Percentiles rank a stretch among this genome's conserved stretches.
Conservation (phyloP, 2,797 vertebrate genomes). For the Peromyscus eremicus region DNA sequence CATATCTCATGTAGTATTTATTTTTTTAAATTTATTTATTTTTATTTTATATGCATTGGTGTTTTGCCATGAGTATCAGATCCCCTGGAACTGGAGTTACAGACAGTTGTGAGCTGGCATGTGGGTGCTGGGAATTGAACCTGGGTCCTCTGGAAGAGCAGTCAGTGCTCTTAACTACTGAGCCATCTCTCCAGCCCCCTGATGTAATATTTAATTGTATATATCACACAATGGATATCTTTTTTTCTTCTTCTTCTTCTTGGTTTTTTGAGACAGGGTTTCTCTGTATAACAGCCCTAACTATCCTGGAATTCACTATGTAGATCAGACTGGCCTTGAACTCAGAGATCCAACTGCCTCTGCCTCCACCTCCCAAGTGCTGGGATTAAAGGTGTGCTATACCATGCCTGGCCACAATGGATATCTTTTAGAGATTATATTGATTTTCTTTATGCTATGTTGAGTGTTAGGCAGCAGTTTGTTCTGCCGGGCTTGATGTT, state of each 20-base stretch:
- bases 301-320: not conserved
- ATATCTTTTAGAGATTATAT: constrained; percentile 19
- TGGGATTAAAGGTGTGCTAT: not conserved
- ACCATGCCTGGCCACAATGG: not conserved
- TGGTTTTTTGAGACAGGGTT: not conserved
- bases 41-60: not conserved
- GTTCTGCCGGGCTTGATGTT: not conserved
- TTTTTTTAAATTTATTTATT: not conserved
- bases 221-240: not conserved
- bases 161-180: not conserved
- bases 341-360: not conserved
- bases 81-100: not conserved
- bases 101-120: not conserved
- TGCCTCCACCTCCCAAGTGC: not conserved
- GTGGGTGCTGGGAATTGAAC: not conserved
- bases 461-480: not conserved
- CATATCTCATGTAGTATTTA: not conserved
- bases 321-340: not conserved
- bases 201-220: constrained; percentile 24
- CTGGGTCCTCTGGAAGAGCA: not conserved
- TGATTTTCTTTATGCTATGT: constrained; percentile 52
- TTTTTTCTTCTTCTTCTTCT: not conserved
- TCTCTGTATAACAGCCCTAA: not conserved
- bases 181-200: no score
- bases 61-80: not conserved